These are phyloP conservation scores for Celastrina argiolus DNA, from an alignment of 2,888 invertebrate genomes.

Conservation along the genomic window DNA sequence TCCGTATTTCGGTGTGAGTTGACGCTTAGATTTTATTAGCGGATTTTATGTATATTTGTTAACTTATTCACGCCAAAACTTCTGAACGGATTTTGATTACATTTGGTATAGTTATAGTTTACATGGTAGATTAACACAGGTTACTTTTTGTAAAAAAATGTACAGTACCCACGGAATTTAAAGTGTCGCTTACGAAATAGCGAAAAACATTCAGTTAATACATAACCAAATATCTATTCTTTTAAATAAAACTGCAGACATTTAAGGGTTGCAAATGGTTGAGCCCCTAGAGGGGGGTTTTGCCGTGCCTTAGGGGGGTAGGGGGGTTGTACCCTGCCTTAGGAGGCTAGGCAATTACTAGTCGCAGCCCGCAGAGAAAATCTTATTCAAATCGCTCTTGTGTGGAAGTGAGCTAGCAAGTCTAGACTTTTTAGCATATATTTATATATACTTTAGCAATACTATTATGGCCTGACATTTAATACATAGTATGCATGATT, in stretches of 20 bases:
- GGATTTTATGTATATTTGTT: too few species aligned
- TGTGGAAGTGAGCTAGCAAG: constrained; percentile 8
- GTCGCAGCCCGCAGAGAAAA: constrained; percentile 41
- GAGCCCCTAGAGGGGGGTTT: constrained; percentile 35
- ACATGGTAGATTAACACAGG: too few species aligned
- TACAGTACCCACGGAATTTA: too few species aligned
- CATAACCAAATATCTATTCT: neutral
- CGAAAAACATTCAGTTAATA: too few species aligned
- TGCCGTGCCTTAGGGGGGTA: constrained; percentile 57
- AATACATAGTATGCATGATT: too few species aligned
- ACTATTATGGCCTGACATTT: neutral
- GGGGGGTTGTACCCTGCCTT: too few species aligned
- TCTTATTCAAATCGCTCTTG: constrained; percentile 34
- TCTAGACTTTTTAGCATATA: constrained; percentile 23
- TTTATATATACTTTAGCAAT: neutral
- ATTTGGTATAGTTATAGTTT: neutral
- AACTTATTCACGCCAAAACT: too few species aligned
- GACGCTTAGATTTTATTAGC: too few species aligned
- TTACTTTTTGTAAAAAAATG: neutral
- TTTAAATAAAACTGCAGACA: neutral
- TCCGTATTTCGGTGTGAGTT: too few species aligned
- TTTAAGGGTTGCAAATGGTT: constrained; percentile 30
- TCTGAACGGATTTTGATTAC: neutral
- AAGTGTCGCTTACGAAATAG: too few species aligned
- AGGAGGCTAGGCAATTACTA: constrained; percentile 70